These are phyloP conservation scores for Oscheius onirici DNA, from an alignment of 2,888 invertebrate genomes.

Conservation along the genomic window DNA sequence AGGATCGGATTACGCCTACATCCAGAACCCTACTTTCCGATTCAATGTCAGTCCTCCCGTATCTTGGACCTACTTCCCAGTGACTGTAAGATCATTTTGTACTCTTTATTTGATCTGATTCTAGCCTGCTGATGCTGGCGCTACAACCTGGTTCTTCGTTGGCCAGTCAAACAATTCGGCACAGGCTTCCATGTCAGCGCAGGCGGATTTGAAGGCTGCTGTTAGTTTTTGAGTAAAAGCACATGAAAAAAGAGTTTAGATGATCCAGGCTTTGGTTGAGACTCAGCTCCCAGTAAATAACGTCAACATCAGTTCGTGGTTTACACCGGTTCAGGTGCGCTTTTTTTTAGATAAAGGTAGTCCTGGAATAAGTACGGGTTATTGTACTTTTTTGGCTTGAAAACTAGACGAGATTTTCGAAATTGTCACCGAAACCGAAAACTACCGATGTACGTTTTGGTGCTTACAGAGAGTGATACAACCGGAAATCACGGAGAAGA, in stretches of 20 bases:
- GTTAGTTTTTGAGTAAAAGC: conserved; percentile 30
- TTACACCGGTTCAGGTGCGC: conserved; percentile 39
- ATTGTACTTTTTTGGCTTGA: no score
- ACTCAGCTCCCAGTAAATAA: conserved; percentile 41
- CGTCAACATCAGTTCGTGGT: conserved; percentile 43
- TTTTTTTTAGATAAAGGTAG: no score
- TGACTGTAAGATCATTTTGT: conserved; percentile 23
- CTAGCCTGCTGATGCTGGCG: conserved; percentile 40
- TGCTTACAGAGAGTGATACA: no score
- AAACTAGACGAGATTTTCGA: no score
- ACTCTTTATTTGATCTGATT: not conserved
- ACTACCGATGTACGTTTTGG: no score
- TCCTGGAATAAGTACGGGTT: no score
- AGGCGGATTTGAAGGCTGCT: conserved; percentile 51
- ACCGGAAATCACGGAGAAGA: no score
- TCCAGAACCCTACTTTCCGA: conserved; percentile 53
- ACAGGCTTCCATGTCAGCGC: conserved; percentile 44
- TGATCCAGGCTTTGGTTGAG: conserved; percentile 48
- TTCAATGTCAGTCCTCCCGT: conserved; percentile 57
- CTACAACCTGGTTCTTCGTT: conserved; percentile 52
- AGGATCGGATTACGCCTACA: conserved; percentile 40
- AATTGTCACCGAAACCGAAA: no score
- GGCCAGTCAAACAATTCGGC: conserved; percentile 56
- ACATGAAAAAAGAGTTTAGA: conserved; percentile 31
- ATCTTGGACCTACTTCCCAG: conserved; percentile 60